Base-by-base conservation (phyloP, 2,888 invertebrate genomes). In the Quadriops clusia region DNA sequence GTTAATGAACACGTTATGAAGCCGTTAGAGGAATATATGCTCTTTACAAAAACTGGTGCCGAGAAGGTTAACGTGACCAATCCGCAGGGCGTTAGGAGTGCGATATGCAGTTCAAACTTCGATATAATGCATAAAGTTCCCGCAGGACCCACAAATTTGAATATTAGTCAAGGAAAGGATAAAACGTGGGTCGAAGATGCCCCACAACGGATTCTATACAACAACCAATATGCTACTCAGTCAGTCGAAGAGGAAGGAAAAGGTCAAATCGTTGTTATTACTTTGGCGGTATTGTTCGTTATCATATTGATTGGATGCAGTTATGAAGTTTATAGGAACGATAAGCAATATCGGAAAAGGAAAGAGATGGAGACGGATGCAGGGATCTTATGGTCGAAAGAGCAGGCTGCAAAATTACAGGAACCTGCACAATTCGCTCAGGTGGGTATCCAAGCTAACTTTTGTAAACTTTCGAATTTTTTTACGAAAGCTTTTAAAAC, bases 21-120 rank as follows among this genome's bases (percentile, higher is more conserved):
- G 49, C 89, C 90, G 1, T 58, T 90, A 26, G 87, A 89, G 58
- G 89, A 89, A 50, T 89, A 89, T 58, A 87, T 89, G 86, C 61
- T 86, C n/a, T 87, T 85, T 55, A 85, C 84, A 3, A 81, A 83
- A 46, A 77, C 77, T 8, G 83, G 80, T 31, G 76, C 82, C 12
- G 83, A 86, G 53, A 82, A 82, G 42, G 83, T 89, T 12, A 77
- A 84, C 34, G 86, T 84, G n/a, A 81, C 84, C 7, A 85, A 84
- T 53, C 77, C 85, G 1, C 81, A 81, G 45, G 89, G 89, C 1
- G 81, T 89, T 1, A 67, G 86, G 34, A 84, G 84, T 51, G 85
- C 85, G 1, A 84, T 85, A 47, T 89, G 89, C 56, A 83, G 84
- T 5, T 72, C 81, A 2, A 73, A 78, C 49, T 87, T 89, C 50